Base-by-base conservation (phyloP, 2,797 vertebrate species). In the Propithecus deckenii region DNA sequence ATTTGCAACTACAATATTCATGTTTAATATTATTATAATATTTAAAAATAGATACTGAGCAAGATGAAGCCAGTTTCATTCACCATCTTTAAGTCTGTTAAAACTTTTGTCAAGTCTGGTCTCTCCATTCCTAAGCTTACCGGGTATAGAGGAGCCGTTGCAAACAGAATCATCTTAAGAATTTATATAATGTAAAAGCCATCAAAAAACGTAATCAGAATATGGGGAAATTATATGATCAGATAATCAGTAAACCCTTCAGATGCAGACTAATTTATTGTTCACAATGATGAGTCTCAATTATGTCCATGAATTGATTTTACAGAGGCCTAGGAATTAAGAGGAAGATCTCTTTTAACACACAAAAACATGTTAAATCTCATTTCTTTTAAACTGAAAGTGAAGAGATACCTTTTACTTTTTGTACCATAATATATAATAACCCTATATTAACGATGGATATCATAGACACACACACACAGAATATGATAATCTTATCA, bases 291-390 rank as follows among this genome's bases (percentile, higher is more conserved):
- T 0, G 89, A 97, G 84, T 59, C 65, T 92, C 88, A 86, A 46
- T 95, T 97, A 46, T 84, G 83, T 96, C 96, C 97, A 95, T n/a
- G 11, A 96, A 97, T 81, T 48, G 3, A 63, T 87, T 95, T 96
- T 93, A 52, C 79, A 91, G 69, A 93, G 85, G 80, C 96, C 94
- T 91, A 86, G 92, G 96, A 97, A 95, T 97, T 96, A 97, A 97
- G 96, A 79, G 93, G 89, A 97, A 91, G 79, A 46, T 46, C 14
- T 17, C 48, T 76, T 52, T 95, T 46, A 61, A 94, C 89, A 95
- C 7, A 79, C 2, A 63, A 97, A 97, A 96, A 87, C 23, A 92
- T 65, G 81, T 61, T 88, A 43, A 81, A 59, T 86, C 38, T 96
- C 80, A 95, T 93, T 96, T 97, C 95, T 72, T 41, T 78, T 86